Evolutionary conservation across 2,888 invertebrate genomes (phyloP).

Genomic region (Lasioglossum pauxillum): DNA sequence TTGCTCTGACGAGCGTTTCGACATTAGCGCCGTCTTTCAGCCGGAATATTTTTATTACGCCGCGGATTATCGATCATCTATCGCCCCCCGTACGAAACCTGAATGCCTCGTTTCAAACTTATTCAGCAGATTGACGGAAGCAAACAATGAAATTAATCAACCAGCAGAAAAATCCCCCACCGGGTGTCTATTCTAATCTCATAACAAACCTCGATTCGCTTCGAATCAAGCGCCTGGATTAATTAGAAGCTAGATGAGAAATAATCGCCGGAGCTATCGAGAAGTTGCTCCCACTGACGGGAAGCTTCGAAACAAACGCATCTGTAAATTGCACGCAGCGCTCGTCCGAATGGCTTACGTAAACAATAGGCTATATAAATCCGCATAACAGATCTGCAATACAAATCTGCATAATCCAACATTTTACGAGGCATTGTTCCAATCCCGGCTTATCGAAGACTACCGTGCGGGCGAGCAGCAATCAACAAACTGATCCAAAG

Average conservation of each 20-base stretch:
- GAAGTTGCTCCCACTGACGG: neutral
- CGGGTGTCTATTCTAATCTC: neutral
- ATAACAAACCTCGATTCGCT: neutral
- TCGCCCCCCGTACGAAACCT: neutral
- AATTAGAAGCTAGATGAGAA: neutral
- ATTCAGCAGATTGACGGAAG: neutral
- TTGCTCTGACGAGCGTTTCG: constrained; percentile 36
- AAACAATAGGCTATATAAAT: constrained; percentile 7
- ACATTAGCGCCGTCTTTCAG: constrained; percentile 12
- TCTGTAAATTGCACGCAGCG: neutral
- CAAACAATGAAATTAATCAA: neutral
- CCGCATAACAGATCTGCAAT: neutral
- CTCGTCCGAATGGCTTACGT: neutral
- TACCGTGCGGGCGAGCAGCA: neutral
- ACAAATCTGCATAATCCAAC: neutral
- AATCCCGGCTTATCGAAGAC: neutral
- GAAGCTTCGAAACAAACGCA: neutral
- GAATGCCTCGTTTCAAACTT: neutral
- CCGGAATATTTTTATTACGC: constrained; percentile 25
- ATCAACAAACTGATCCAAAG: neutral
- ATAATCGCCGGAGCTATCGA: neutral
- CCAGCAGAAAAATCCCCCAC: neutral
- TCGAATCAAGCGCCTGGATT: neutral
- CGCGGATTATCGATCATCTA: constrained; percentile 27
- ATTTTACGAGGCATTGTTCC: constrained; percentile 4